Evolutionary conservation across 2,888 invertebrate genomes (phyloP), one percentile per base, ranked within the genome.

Genomic region (Phrixothrix hirtus): DNA sequence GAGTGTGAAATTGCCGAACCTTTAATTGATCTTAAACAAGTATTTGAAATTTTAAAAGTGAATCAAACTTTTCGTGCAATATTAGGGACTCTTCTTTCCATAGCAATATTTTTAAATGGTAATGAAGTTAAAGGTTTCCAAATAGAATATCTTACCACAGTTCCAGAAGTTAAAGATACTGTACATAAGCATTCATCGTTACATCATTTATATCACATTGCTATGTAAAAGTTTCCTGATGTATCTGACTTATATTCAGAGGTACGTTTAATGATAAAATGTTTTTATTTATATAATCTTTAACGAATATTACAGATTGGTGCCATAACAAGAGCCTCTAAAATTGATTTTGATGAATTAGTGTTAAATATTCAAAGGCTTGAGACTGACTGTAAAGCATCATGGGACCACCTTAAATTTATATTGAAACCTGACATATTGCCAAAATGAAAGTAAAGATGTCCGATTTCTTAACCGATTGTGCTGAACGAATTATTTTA

Each of bases 1-100:
- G 98, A 99, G 79, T 83, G 93, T 86, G 99, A 99, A 85, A 92
- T 99, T 71, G 95, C 96, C 43, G 99, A 99, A 78, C 97, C 98
- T 31, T 79, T 99, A 66, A 95, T 96, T 95, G 99, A 99, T 79
- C 79, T 99, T 65, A 99, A 99, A 79, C 91, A 93, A 75, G 98
- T 97, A 52, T 89, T 97, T 73, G 94, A 95, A 76, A 86, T 93
- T 54, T 78, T 99, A 59, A 89, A 89, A 76, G 83, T 84, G 56
- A 97, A 95, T 78, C 89, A 88, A 77, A 99, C 98, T 26, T 97
- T 99, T 79, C 88, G 92, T 75, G 89, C 89, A 57, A 95, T 99
- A 71, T 83, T 99, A 56, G 91, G 95, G 48, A 94, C 95, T 26
- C 80, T 99, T 58, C 81, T 98, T 54, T 91, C 95, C 44, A 91